Base-by-base conservation (phyloP, 2,797 vertebrate genomes). In the Platyrinchus mystaceus region DNA sequence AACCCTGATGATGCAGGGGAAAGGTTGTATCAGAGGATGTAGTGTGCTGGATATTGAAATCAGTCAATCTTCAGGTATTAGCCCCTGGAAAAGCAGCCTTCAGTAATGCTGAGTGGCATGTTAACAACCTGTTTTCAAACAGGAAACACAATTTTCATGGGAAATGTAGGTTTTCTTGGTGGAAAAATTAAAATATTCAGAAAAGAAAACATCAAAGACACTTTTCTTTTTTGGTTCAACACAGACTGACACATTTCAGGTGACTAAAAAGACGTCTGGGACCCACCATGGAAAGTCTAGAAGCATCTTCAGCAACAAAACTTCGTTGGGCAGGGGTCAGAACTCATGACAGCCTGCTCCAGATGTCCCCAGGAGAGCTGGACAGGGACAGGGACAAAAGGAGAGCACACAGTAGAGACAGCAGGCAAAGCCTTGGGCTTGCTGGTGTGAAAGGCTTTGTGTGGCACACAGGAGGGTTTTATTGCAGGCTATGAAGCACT, bases 51-150 rank as follows among this genome's bases (percentile, higher is more conserved):
- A 75, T 86, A 73, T 18, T 73, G 46, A 94, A 95, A 94, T 86
- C 81, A 87, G 71, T 56, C 77, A 47, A 60, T 66, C 76, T 90
- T 89, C 43, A 50, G 71, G 85, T 69, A 92, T 87, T 74, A 96
- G 87, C 59, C 85, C 63, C 89, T 87, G 73, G 83, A 95, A 93
- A 88, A 80, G 73, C 66, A 93, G 80, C 83, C 24, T 68, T 91
- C 76, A 84, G 69, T 81, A 69, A 69, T 8, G 69, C 91, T 62
- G 62, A 88, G 49, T 24, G 11, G 76, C 1, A 0, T 5, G 12
- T 82, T 93, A 94, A 69, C 79, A 90, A 75, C 66, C 66, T 41
- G 32, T 78, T 95, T 89, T 89, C 89, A 69, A 88, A 81, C 22
- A 83, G 50, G 63, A 93, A 91, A 63, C 41, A 73, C 34, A 67